Percentiles rank a stretch among this genome's conserved stretches.
Conservation (phyloP, 2,113 vertebrate species). For the Tachuris rubrigastra region DNA sequence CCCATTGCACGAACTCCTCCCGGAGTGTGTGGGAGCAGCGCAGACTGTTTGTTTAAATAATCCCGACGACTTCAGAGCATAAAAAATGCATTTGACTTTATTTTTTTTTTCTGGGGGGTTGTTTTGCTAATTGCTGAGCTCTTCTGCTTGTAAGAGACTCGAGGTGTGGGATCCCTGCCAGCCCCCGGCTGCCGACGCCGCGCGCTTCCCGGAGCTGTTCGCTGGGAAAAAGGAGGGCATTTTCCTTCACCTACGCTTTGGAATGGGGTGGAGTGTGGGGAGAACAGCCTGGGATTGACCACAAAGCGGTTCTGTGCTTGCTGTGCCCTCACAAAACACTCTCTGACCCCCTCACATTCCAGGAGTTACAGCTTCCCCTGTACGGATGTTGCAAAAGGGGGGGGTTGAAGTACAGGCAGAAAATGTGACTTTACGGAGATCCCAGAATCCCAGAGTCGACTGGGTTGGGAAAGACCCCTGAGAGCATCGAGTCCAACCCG, state of each 20-base stretch:
- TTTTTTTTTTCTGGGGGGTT: slow-evolving; percentile 40
- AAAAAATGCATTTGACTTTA: slow-evolving; percentile 27
- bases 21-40: neutral
- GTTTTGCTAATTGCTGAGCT: slow-evolving; percentile 66
- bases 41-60: slow-evolving; percentile 51
- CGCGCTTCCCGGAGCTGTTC: fast-evolving
- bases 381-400: neutral
- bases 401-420: neutral
- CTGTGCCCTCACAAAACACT: neutral
- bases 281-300: neutral
- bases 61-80: slow-evolving; percentile 31
- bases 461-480: no score
- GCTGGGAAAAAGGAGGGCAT: neutral
- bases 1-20: neutral
- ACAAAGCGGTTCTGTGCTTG: neutral
- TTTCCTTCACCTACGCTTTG: neutral
- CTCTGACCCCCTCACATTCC: neutral
- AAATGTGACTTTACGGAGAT: neutral
- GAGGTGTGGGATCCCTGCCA: neutral
- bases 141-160: neutral
- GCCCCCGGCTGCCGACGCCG: neutral
- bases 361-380: fast-evolving
- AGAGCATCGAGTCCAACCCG: no score
- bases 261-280: neutral
- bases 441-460: no score